Percentiles rank a stretch among this genome's conserved stretches.
These are phyloP conservation scores for Antennarius maculatus DNA, from an alignment of 2,797 vertebrate species.

Conservation along the genomic window DNA sequence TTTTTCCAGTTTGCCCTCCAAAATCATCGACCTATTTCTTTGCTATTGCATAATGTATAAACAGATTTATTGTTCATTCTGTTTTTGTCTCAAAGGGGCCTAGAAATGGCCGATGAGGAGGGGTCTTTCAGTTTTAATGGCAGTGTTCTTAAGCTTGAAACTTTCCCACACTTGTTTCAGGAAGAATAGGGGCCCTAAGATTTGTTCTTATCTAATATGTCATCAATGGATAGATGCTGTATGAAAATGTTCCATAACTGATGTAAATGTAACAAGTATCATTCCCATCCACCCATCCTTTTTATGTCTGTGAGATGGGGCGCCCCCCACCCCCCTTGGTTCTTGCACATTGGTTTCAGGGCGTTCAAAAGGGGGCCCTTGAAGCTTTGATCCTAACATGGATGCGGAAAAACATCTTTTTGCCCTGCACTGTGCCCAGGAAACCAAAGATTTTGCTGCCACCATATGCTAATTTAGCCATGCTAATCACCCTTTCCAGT, in stretches of 20 bases:
- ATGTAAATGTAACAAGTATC: constrained; percentile 75
- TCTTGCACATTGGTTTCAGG: constrained; percentile 88
- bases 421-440: constrained; percentile 82
- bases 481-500: constrained; percentile 79
- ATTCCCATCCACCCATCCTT: constrained; percentile 71
- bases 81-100: constrained; percentile 65
- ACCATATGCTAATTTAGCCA: constrained; percentile 79
- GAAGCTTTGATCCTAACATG: constrained; percentile 93
- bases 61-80: constrained; percentile 73
- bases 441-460: constrained; percentile 81
- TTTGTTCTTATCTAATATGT: constrained; percentile 74
- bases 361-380: constrained; percentile 95
- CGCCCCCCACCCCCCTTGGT: constrained; percentile 78
- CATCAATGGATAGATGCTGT: constrained; percentile 65
- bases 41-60: constrained; percentile 58
- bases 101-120: constrained; percentile 69
- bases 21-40: constrained; percentile 65
- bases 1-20: constrained; percentile 37
- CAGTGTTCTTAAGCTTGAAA: constrained; percentile 65
- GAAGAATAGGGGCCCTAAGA: constrained; percentile 54
- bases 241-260: constrained; percentile 78
- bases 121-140: constrained; percentile 66
- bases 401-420: constrained; percentile 85
- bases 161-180: constrained; percentile 73
- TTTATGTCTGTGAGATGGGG: constrained; percentile 83